Evolutionary conservation across 2,113 vertebrate species (phyloP), one percentile per base, ranked within the genome.

Genomic region (Sphaerodactylus townsendi): DNA sequence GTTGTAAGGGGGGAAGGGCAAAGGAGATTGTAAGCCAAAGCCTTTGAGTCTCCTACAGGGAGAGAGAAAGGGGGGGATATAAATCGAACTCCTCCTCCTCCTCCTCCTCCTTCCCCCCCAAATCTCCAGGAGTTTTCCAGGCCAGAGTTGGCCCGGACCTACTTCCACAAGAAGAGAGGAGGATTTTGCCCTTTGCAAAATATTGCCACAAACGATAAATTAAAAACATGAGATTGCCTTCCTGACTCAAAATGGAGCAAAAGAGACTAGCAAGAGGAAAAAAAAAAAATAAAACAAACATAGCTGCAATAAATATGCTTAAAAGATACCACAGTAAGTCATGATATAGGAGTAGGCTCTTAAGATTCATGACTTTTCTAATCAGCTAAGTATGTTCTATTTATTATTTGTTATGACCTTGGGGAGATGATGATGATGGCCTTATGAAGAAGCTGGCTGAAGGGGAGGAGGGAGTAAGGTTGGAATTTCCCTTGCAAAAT

Each of bases 381-480:
- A 92, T 92, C 74, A 92, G 90, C 92, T 92, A 93, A 94, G 88
- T 93, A 92, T 0, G 1, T 77, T 37, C 78, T 56, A 28, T 76
- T 86, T 83, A 66, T 69, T 90, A 77, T 77, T 21, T 72, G 89
- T 30, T 85, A 70, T 89, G 91, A 94, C 91, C 89, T 93, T 85
- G 87, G 1, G 6, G 65, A 86, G 65, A 33, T 79, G n/a, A 28
- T 1, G 76, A 37, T 62, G 72, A 37, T 70, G 69, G 73, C 44
- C n/a, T n/a, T n/a, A n/a, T n/a, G n/a, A n/a, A n/a, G n/a, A 17
- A 25, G 62, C 77, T 23, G 77, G 79, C 81, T 84, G 79, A 86
- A 84, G 86, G 92, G 86, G 56, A 73, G 83, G 88, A 84, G 90
- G 50, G 86, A 88, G 90, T 89, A 85, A 74, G 88, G 81, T 91